Base-by-base conservation (phyloP, 2,888 invertebrate genomes). In the Eristalis intricaria region DNA sequence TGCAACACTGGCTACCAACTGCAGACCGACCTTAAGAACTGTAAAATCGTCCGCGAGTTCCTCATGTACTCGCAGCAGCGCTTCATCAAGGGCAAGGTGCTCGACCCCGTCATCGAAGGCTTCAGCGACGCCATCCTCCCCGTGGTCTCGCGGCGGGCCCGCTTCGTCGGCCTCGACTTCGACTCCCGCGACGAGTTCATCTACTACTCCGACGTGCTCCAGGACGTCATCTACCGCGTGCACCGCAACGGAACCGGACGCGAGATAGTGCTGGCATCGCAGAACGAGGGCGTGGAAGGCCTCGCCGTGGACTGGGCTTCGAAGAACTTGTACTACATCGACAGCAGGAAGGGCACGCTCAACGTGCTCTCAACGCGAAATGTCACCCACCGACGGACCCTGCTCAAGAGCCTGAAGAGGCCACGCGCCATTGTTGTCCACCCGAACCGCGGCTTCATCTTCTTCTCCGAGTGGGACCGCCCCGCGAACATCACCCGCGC, bases 401-500 rank as follows among this genome's bases (percentile, higher is more conserved):
- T 99, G 50, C 93, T 99, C 26, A 97, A 96, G 90, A 97, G 98
- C 90, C 93, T 99, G 32, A 98, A 98, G 91, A 95, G 99, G 84
- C 99, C 99, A 0, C 95, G 99, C 90, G 99, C 99, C 5, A 98
- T 99, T 82, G 99, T 98, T 0, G 98, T 99, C 0, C 99, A 99
- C 93, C 99, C 99, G 0, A 98, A 98, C 91, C 96, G 96, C 91
- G 99, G 99, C 89, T 98, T 94, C 90, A 96, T 99, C 69, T 99
- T 98, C 94, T 99, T 97, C 94, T 97, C 98, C 0, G 99, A 99
- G 92, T 98, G 99, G 97, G 98, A 98, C 91, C 95, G 98, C 4
- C 99, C 99, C 0, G 99, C 99, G 0, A 99, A 99, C 92, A 99
- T 99, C 88, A 98, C 98, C 81, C 94, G 99, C 89, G 98, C 98